Evolutionary conservation across 2,888 invertebrate species (phyloP).

Genomic region (Tenthredo mesomela): DNA sequence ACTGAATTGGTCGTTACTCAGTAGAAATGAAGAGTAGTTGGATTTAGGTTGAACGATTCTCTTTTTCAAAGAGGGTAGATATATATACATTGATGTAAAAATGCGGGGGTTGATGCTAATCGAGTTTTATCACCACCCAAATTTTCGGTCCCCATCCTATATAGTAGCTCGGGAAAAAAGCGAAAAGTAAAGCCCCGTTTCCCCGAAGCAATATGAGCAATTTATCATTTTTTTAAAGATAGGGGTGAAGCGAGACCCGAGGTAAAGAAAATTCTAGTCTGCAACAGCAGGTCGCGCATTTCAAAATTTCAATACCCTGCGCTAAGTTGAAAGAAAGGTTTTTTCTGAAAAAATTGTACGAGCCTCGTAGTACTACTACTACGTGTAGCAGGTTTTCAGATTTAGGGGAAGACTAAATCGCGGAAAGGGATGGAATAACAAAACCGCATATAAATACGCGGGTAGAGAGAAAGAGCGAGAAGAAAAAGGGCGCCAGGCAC

Average conservation of each 20-base stretch:
- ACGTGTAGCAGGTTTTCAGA: background rate
- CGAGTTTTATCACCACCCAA: background rate
- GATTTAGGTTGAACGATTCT: background rate
- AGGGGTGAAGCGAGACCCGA: background rate
- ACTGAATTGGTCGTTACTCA: background rate
- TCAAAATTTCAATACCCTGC: background rate
- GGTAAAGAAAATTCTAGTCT: background rate
- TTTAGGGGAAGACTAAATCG: background rate
- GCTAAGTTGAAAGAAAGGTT: background rate
- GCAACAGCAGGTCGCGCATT: background rate
- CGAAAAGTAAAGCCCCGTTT: background rate
- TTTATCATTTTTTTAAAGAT: background rate
- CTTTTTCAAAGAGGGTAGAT: background rate
- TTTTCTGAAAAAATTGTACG: background rate
- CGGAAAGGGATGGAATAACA: background rate
- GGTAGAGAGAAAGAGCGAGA: background rate
- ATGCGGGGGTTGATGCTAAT: background rate
- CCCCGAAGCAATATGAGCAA: background rate
- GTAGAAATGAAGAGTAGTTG: background rate
- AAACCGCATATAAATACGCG: background rate
- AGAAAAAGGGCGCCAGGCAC: slow-evolving; percentile 44
- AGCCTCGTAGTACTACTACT: background rate
- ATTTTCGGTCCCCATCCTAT: background rate
- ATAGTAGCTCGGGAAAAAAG: background rate
- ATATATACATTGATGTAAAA: background rate